These are phyloP conservation scores for Aspidiotus rigidus DNA, from an alignment of 2,888 invertebrate genomes.

Conservation along the genomic window DNA sequence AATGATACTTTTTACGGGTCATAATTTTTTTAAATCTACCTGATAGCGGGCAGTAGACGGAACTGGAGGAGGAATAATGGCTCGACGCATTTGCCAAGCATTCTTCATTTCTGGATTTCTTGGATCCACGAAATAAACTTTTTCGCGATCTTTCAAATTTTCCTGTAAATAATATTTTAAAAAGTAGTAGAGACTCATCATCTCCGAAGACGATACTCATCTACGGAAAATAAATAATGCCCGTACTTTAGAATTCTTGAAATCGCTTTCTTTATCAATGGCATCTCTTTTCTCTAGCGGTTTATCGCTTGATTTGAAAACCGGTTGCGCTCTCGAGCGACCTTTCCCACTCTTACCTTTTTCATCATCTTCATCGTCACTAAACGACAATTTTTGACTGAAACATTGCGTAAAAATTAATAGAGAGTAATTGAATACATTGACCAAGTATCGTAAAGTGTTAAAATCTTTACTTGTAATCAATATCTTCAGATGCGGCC, in stretches of 20 bases:
- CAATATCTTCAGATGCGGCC: constrained; percentile 86
- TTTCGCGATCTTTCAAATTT: constrained; percentile 26
- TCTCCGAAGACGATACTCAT: neutral
- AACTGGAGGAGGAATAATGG: neutral
- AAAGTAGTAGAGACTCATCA: neutral
- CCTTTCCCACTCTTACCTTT: constrained; percentile 37
- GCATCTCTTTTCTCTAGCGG: constrained; percentile 29
- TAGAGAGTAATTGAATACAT: neutral
- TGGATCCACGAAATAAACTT: constrained; percentile 5
- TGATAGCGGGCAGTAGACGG: constrained; percentile 12
- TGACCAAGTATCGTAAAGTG: neutral
- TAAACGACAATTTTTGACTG: constrained; percentile 84
- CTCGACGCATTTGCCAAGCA: constrained; percentile 14
- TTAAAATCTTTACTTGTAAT: constrained; percentile 61
- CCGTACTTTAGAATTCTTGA: constrained; percentile 20
- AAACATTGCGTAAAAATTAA: constrained; percentile 34
- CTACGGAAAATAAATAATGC: neutral
- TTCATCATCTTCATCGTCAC: constrained; percentile 67
- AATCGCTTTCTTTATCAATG: constrained; percentile 27
- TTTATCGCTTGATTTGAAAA: constrained; percentile 30
- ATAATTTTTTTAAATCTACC: neutral
- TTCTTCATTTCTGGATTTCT: constrained; percentile 12
- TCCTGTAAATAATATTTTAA: constrained; percentile 7
- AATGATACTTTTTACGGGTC: neutral
- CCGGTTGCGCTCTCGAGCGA: constrained; percentile 8